Conservation (phyloP, 64 coral and sea anemone species). For the Porites australiensis region DNA sequence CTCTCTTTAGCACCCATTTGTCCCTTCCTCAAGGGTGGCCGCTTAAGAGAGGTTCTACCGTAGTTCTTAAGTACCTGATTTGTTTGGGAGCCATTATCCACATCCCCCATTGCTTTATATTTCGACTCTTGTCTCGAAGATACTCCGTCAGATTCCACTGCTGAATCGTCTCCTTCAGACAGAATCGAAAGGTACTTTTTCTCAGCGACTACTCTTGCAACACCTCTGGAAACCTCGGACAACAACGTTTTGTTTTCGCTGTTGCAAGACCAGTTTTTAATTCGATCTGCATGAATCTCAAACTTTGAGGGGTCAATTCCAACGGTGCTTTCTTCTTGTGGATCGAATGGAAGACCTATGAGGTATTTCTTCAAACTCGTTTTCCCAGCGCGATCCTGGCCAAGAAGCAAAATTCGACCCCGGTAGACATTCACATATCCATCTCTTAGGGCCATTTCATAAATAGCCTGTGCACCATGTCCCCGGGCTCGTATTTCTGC, state of each 20-base stretch:
- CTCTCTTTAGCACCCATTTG: no score
- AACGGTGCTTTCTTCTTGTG: conserved; percentile 41
- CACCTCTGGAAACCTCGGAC: not conserved
- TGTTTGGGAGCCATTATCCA: not conserved
- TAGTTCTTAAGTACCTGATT: not conserved
- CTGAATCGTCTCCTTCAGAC: not conserved
- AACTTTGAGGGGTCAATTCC: conserved; percentile 46
- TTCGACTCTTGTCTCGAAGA: not conserved
- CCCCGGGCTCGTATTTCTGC: not conserved
- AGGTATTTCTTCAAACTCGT: conserved; percentile 67
- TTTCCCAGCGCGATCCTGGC: conserved; percentile 51
- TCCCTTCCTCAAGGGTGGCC: no score
- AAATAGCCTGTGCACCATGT: not conserved
- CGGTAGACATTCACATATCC: conserved; percentile 35
- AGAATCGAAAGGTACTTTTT: not conserved
- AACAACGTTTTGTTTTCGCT: not conserved
- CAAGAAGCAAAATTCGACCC: conserved; percentile 42
- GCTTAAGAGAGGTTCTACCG: not conserved
- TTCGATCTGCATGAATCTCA: conserved; percentile 23
- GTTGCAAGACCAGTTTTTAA: conserved; percentile 32
- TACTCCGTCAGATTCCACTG: not conserved
- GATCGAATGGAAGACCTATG: conserved; percentile 57
- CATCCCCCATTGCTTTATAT: not conserved
- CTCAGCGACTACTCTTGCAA: conserved; percentile 20
- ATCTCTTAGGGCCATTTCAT: conserved; percentile 9